phyloP scores from a whole-genome alignment of 2,888 invertebrate species.

The Tipula lateralis region DNA sequence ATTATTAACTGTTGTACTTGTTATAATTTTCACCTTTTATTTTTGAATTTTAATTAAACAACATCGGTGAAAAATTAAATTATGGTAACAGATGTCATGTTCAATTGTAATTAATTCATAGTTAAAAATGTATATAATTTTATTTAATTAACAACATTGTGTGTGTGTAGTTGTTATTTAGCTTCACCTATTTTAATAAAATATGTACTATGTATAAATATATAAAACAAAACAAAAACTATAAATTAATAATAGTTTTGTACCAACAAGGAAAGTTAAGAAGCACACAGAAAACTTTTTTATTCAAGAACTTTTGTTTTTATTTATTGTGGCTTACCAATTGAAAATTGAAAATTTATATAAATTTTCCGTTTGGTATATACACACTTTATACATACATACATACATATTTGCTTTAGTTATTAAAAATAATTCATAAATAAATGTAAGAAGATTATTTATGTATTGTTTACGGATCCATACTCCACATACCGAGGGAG shows the following conservation, averaged over 20 bases:
- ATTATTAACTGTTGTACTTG: background rate
- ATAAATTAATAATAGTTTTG: background rate
- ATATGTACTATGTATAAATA: background rate
- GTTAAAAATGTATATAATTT: background rate
- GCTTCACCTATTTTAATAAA: background rate
- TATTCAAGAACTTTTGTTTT: background rate
- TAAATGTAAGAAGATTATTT: background rate
- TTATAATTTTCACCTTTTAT: background rate
- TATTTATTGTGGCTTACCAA: background rate
- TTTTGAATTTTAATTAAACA: background rate
- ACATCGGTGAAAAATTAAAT: background rate
- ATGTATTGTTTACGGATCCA: background rate
- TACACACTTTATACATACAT: no score
- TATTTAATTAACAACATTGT: background rate
- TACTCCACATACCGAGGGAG: background rate
- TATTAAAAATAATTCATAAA: background rate
- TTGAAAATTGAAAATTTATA: background rate
- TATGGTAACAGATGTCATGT: constrained; percentile 3
- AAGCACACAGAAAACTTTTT: background rate
- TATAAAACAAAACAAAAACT: background rate
- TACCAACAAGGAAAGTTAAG: background rate
- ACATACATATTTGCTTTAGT: background rate
- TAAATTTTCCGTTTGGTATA: no score
- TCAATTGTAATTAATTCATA: constrained; percentile 25
- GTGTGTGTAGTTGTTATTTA: background rate